Evolutionary conservation across 1,140 invertebrate species (phyloP).

Genomic region (Wasmannia auropunctata): DNA sequence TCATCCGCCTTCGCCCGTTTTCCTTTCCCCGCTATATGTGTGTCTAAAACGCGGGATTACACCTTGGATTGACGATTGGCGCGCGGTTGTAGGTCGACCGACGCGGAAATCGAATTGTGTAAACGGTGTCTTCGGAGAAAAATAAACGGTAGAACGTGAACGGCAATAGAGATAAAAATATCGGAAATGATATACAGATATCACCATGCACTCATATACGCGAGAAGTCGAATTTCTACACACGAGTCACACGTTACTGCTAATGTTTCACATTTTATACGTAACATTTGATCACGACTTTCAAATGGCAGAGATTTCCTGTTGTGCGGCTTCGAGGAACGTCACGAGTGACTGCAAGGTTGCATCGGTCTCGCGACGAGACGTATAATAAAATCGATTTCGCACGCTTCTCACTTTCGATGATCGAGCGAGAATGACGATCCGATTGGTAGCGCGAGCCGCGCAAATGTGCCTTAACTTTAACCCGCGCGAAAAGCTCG

Average conservation of each 20-base stretch:
- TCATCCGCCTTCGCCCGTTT: constrained; percentile 5
- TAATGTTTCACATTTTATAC: not conserved
- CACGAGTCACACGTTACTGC: not conserved
- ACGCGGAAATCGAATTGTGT: not conserved
- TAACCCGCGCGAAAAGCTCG: constrained; percentile 1
- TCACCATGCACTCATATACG: not conserved
- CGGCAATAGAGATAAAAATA: not conserved
- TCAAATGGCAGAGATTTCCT: not conserved
- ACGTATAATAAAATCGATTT: not conserved
- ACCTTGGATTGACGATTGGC: not conserved
- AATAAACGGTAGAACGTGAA: not conserved
- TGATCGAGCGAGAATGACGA: not conserved
- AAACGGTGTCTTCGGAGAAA: not conserved
- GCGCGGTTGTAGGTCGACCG: not conserved
- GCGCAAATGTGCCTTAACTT: constrained; percentile 50
- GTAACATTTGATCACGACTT: not conserved
- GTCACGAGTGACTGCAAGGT: not conserved
- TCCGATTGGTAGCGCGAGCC: not conserved
- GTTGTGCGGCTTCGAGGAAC: not conserved
- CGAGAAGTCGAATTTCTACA: not conserved
- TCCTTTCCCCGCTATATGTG: not conserved
- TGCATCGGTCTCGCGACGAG: not conserved
- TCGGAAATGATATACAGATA: not conserved
- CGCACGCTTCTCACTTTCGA: not conserved
- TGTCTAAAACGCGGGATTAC: not conserved